phyloP scores from a whole-genome alignment of 2,113 vertebrate genomes.

The Mormyrus iriodes region DNA sequence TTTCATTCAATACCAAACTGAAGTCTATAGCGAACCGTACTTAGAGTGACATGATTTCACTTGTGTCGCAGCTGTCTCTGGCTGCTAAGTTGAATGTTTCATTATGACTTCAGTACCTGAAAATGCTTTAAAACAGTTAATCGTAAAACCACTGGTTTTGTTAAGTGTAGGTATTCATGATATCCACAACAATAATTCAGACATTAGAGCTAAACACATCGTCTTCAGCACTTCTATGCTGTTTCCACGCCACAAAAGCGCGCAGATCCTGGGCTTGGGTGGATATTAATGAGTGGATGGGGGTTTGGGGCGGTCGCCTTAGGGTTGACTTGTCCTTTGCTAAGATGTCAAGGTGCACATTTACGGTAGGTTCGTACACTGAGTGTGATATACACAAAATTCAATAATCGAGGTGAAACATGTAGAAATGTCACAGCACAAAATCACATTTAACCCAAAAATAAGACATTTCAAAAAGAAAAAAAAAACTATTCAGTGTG shows the following conservation, averaged over 20 bases:
- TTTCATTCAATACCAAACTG: background rate
- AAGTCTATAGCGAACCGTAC: background rate
- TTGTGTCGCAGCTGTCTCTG: background rate
- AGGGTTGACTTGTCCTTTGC: conserved; percentile 34
- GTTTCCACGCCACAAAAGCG: background rate
- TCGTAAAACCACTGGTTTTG: background rate
- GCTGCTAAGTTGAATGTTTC: background rate
- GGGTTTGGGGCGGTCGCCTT: background rate
- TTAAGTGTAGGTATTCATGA: background rate
- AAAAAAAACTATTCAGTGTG: background rate
- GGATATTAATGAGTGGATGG: no score
- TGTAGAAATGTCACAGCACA: conserved; percentile 19
- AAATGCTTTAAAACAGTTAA: background rate
- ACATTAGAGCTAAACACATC: background rate
- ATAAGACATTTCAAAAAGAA: conserved; percentile 22
- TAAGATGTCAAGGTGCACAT: conserved; percentile 26
- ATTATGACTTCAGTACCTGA: background rate
- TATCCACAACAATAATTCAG: background rate
- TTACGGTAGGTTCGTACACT: conserved; percentile 25
- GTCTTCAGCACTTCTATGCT: background rate
- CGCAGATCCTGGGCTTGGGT: background rate
- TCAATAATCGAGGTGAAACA: conserved; percentile 21
- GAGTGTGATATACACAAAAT: conserved; percentile 15
- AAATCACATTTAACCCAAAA: conserved; percentile 21
- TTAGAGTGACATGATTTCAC: background rate